Base-by-base conservation (phyloP, 2,113 vertebrate species). In the Peromyscus polionotus region DNA sequence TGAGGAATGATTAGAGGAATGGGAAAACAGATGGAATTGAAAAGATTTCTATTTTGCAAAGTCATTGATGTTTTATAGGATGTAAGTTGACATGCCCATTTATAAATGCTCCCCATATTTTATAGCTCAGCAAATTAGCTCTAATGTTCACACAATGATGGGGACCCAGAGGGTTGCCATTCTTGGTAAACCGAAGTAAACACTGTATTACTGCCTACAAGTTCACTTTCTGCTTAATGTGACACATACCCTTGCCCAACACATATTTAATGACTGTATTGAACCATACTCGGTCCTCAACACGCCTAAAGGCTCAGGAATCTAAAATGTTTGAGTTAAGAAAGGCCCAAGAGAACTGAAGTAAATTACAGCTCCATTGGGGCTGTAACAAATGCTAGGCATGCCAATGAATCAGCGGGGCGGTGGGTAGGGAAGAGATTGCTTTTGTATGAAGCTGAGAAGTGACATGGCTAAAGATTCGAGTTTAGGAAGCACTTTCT, bases 1-100 rank as follows among this genome's bases (percentile, higher is more conserved):
- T 10, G 48, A 67, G 97, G 86, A 80, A 97, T 95, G 93, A 94
- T 94, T 22, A 97, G 48, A 98, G n/a, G 28, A 88, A 54, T 92
- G 2, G 0, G 48, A 96, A 92, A 86, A 93, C 0, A 91, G 88
- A 96, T 0, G 0, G 90, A 96, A 98, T 0, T 91, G 93, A 96
- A 98, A 67, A 75, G 16, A 90, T 73, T 83, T 75, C 75, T 61
- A n/a, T 84, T 94, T 91, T 85, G 80, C 39, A 95, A 65, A 93
- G 91, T 94, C 24, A 76, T 7, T 61, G 72, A 13, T 93, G 90
- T 90, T 90, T 91, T 84, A n/a, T 26, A 76, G 61, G 68, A 59
- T 73, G 31, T 90, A 57, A 90, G 45, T 28, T 19, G 54, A 33
- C 57, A 13, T 24, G 33, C 45, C 26, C 28, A 72, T 63, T 88